Base-by-base conservation (phyloP, 2,888 invertebrate genomes). In the Euplexia lucipara region DNA sequence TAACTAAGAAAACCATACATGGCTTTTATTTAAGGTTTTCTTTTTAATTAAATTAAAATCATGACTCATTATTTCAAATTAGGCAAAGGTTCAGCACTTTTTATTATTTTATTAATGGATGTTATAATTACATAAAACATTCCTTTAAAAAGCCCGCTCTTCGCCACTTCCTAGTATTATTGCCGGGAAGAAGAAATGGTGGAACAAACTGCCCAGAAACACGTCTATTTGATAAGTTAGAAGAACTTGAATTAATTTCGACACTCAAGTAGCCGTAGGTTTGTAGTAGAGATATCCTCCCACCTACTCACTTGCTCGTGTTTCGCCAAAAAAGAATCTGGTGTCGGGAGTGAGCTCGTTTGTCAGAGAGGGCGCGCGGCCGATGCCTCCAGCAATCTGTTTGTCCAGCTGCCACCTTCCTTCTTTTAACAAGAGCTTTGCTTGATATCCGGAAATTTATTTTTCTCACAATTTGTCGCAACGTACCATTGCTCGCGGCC, bases 351-450 rank as follows among this genome's bases (percentile, higher is more conserved):
- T 83, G 69, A 80, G 88, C 86, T 90, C 91, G 89, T 92, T 92
- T 92, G 90, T 91, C 91, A 91, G 82, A 58, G 67, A 74, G 76
- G 69, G 76, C 48, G 65, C 70, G 73, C 79, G 81, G 82, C 81
- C 83, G 79, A 84, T 83, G 87, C 87, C 87, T 86, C 83, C 78
- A 84, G 87, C 91, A 88, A 92, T 91, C 91, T 92, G 91, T 93
- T 93, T 92, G 91, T 90, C 90, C 93, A 92, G 92, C 92, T 92
- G 92, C 90, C 90, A 89, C 90, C 89, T 88, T 89, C 83, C 88
- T 91, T 89, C 90, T 91, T 91, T 92, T 90, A 91, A 92, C 91
- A 90, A 90, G 89, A 91, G 91, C 91, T 92, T 91, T 90, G 87
- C 90, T 90, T 90, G 89, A 87, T 88, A 91, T 88, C 89, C 86